Evolutionary conservation across 2,888 invertebrate species (phyloP).

Genomic region (Cosmopolites sordidus): DNA sequence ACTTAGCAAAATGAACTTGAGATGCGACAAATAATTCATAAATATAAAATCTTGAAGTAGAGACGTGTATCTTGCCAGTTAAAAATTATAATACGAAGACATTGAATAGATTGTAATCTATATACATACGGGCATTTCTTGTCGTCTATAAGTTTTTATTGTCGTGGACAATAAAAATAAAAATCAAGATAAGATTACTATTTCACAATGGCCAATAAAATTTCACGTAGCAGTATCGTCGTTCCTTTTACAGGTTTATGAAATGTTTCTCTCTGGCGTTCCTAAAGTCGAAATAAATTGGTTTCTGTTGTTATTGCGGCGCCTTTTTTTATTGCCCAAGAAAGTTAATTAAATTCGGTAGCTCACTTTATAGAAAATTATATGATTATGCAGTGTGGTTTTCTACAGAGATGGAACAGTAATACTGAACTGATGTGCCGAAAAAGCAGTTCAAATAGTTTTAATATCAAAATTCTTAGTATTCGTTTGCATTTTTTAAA

Average conservation of each 20-base stretch:
- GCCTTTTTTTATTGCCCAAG: background rate
- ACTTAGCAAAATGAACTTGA: no score
- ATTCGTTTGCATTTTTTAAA: no score
- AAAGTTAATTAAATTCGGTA: background rate
- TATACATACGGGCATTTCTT: background rate
- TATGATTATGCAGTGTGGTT: no score
- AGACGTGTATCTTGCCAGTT: no score
- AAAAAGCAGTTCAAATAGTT: no score
- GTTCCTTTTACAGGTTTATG: background rate
- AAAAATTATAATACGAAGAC: no score
- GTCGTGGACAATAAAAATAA: conserved; percentile 1
- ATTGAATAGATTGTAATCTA: background rate
- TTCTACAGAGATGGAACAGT: no score
- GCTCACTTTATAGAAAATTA: no score
- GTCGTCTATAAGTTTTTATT: background rate
- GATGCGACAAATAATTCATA: no score
- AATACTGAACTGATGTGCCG: no score
- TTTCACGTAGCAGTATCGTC: background rate
- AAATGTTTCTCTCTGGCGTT: background rate
- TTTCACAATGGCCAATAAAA: background rate
- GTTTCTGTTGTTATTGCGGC: background rate
- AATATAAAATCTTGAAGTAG: no score
- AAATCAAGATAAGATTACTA: conserved; percentile 1
- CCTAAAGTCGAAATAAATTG: background rate
- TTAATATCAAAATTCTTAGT: no score